Base-by-base conservation (phyloP, 2,113 vertebrate species). In the mouse (Mus musculus) region DNA sequence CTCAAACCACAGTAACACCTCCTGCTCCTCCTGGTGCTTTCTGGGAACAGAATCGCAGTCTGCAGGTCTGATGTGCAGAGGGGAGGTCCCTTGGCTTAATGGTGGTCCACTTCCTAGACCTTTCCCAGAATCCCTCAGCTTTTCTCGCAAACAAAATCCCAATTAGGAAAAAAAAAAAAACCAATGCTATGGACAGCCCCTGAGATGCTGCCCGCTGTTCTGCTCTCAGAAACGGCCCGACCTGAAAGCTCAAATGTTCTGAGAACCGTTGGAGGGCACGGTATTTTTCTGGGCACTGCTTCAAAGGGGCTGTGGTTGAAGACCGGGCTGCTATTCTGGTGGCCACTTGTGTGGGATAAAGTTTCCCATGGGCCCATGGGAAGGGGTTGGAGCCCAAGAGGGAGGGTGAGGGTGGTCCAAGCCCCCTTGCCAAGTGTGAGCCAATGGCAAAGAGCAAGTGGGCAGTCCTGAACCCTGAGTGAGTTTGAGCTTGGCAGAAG, bases 291-390 rank as follows among this genome's bases (percentile, higher is more conserved):
- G 98, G 98, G 98, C 98, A 98, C 56, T 92, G 97, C 98, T 98
- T 98, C 98, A 98, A 98, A 98, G 98, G 91, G 97, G 93, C 97
- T 96, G 96, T 2, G 97, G 98, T 97, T 98, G 98, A 98, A 98
- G 98, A 98, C 98, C 97, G 98, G 98, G 98, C 97, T 95, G 97
- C 98, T 98, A 98, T 98, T 98, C 98, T 98, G 97, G 98, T 98
- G 98, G 98, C 98, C 94, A 98, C 98, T 98, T 98, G 98, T 98
- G 98, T 98, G 98, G 98, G 98, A 98, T 98, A 97, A 98, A 98
- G 96, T 98, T 99, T 98, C 98, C 96, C 98, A 98, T 90, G 96
- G 96, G 94, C 95, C 97, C 95, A 97, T 88, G 26, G 92, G 93
- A 97, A 96, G 91, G 96, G 97, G 75, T 85, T 84, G 94, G 95